phyloP scores from a whole-genome alignment of 1,140 invertebrate species.

The Antheraea pernyi region DNA sequence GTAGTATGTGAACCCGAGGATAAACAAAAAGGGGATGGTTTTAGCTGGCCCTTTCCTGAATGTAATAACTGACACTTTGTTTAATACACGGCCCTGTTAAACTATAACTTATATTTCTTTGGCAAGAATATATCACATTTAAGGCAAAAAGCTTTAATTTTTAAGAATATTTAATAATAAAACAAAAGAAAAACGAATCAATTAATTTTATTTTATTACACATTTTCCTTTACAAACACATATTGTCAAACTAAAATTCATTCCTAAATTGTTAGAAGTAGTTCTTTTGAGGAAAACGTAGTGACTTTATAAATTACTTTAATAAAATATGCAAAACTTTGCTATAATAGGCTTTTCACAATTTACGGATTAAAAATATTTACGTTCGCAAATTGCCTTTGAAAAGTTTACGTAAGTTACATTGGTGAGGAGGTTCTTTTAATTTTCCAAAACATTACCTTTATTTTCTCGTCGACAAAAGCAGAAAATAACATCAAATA shows the following conservation, averaged over 20 bases:
- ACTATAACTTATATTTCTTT: slow-evolving; percentile 28
- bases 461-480: slow-evolving; percentile 35
- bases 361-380: too few species aligned
- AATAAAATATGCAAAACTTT: too few species aligned
- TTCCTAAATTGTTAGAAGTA: too few species aligned
- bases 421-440: slow-evolving; percentile 6
- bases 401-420: neutral
- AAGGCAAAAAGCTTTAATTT: neutral
- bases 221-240: too few species aligned
- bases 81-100: slow-evolving; percentile 62
- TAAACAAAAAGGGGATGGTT: slow-evolving; percentile 66
- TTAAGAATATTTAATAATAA: neutral
- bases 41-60: slow-evolving; percentile 65
- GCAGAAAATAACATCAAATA: slow-evolving; percentile 40
- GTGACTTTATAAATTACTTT: too few species aligned
- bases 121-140: neutral
- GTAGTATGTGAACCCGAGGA: slow-evolving; percentile 48
- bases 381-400: neutral
- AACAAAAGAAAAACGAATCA: neutral
- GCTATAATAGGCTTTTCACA: too few species aligned
- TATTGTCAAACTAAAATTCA: too few species aligned
- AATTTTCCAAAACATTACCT: slow-evolving; percentile 9
- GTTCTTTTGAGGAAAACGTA: too few species aligned
- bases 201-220: too few species aligned
- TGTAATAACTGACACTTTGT: slow-evolving; percentile 75